Conservation (phyloP, 2,888 invertebrate genomes). For the Molorchus minor region DNA sequence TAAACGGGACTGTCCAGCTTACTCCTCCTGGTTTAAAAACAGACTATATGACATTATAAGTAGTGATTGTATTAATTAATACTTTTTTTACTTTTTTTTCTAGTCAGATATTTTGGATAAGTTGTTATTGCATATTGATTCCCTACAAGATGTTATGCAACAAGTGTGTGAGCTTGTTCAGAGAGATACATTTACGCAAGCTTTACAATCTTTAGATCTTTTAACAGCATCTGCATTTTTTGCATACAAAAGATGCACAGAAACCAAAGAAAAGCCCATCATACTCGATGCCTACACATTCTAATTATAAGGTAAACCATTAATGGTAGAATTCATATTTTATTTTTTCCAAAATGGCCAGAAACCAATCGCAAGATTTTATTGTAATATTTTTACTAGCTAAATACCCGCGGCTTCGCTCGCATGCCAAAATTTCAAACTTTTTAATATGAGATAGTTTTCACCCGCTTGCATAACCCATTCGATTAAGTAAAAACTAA, state of each 20-base stretch:
- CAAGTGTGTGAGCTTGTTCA: slow-evolving; percentile 70
- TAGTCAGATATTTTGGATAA: slow-evolving; percentile 67
- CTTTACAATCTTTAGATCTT: slow-evolving; percentile 67
- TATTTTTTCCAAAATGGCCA: too few relatives aligned
- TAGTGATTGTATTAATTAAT: slow-evolving; percentile 32
- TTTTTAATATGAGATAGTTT: too few relatives aligned
- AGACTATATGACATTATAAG: too few relatives aligned
- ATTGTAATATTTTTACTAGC: too few relatives aligned
- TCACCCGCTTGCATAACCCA: too few relatives aligned
- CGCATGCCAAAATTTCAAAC: too few relatives aligned
- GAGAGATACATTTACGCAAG: slow-evolving; percentile 70
- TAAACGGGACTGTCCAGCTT: too few relatives aligned
- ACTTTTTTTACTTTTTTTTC: slow-evolving; percentile 28
- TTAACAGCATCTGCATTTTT: slow-evolving; percentile 53
- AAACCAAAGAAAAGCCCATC: slow-evolving; percentile 41
- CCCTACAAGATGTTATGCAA: slow-evolving; percentile 63
- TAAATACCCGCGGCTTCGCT: too few relatives aligned
- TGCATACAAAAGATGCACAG: slow-evolving; percentile 35
- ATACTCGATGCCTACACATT: slow-evolving; percentile 49
- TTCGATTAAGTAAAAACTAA: too few relatives aligned
- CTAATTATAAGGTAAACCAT: slow-evolving; percentile 45
- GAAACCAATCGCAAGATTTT: too few relatives aligned
- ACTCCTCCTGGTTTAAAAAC: too few relatives aligned
- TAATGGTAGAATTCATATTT: background rate
- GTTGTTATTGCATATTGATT: slow-evolving; percentile 63